Evolutionary conservation across 35 echinoderm and acorn worm species (phyloP), one percentile per base, ranked within the genome.

Genomic region (Ophiothrix spiculata): DNA sequence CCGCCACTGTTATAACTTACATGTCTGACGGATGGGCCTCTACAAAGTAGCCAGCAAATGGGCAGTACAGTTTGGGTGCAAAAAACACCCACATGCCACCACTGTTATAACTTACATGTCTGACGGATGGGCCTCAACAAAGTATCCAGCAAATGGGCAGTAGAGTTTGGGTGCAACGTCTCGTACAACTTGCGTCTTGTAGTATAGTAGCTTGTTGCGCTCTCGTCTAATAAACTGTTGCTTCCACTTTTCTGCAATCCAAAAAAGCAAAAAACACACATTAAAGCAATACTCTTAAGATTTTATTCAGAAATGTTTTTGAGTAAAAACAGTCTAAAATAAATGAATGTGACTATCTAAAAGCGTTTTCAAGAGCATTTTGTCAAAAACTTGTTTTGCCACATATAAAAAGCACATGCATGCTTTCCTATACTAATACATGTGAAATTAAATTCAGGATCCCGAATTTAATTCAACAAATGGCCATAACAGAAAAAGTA

Each of bases 1-100:
- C n/a, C n/a, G n/a, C n/a, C 56, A 28, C n/a, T 15, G 56, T 63
- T 2, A 25, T 33, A n/a, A 82, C 85, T 91, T 77, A 98, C 95
- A 83, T 40, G 40, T 98, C 95, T 29, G 95, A 98, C 0, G 95
- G 95, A 38, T 98, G 95, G 1, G 95, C 95, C 56, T 98, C 95
- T 8, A 98, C 91, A 89, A 98, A 98, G 83, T 98, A 98, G 31
- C 95, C 95, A 75, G 95, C 95, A 75, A 98, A 98, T 6, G 95
- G 95, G 37, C 91, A 93, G 74, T 94, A 98, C 17, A 98, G 74
- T 11, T 80, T 56, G 0, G 95, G 95, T 23, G 85, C 77, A 1
- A 98, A n/a, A n/a, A n/a, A n/a, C n/a, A n/a, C n/a, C n/a, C n/a
- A n/a, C 56, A 63, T 15, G 56, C 56, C 14, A 15, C 14, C 56